Conservation (phyloP, 2,797 vertebrate species). For the Notamacropus eugenii region DNA sequence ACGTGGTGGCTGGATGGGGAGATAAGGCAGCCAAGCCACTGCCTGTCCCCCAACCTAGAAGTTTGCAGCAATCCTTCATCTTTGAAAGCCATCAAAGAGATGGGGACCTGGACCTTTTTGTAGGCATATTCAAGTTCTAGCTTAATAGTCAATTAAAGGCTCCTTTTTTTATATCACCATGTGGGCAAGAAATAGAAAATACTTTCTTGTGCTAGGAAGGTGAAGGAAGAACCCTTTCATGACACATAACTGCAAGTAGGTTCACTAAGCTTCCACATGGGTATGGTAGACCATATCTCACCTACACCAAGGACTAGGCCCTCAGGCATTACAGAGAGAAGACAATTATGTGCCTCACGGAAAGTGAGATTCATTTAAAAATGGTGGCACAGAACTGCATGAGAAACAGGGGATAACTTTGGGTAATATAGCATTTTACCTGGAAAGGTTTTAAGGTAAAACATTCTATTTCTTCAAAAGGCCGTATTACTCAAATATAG, state of each 20-base stretch:
- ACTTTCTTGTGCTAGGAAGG: background rate
- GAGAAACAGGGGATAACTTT: background rate
- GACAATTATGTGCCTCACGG: background rate
- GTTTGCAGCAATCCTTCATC: background rate
- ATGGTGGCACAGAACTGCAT: background rate
- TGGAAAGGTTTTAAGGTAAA: background rate
- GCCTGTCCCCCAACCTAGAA: background rate
- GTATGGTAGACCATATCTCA: background rate
- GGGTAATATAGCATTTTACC: background rate
- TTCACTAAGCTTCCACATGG: background rate
- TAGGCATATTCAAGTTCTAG: background rate
- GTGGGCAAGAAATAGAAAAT: background rate
- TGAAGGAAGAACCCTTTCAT: background rate
- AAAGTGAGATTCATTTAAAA: background rate
- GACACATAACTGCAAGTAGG: background rate
- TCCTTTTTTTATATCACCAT: background rate
- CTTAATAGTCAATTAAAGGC: background rate
- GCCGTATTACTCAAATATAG: background rate
- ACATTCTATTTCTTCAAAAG: background rate
- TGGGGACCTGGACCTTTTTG: background rate
- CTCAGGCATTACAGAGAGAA: background rate
- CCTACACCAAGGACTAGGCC: background rate
- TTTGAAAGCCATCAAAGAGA: background rate
- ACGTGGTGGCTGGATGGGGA: background rate
- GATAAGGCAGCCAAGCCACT: background rate